phyloP scores from a whole-genome alignment of 1,140 invertebrate genomes.

The Drosophila repletoides region DNA sequence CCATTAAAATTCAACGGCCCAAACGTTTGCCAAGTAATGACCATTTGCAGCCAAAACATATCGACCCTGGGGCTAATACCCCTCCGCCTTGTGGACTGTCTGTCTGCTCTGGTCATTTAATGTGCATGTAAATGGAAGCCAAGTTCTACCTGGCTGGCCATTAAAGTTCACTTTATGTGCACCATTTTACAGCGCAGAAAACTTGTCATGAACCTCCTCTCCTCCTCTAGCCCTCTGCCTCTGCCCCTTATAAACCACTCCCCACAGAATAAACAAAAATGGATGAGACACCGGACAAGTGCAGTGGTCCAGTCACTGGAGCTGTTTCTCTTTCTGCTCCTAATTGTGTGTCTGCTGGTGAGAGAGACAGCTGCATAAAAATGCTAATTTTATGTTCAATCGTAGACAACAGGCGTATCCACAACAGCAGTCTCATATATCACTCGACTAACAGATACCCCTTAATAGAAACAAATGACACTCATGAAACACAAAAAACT shows the following conservation, averaged over 20 bases:
- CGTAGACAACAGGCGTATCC: neutral
- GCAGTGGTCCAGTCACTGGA: conserved; percentile 10
- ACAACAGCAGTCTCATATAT: neutral
- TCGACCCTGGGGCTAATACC: conserved; percentile 2
- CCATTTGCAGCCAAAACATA: conserved; percentile 51
- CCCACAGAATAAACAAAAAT: conserved; percentile 25
- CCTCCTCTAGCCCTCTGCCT: neutral
- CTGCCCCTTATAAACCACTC: neutral
- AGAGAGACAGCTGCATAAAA: conserved; percentile 60
- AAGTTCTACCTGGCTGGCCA: conserved; percentile 43
- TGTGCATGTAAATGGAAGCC: conserved; percentile 69
- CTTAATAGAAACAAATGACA: neutral
- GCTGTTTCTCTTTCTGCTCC: conserved; percentile 29
- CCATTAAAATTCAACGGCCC: conserved; percentile 44
- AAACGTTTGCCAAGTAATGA: conserved; percentile 63
- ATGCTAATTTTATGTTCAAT: conserved; percentile 71
- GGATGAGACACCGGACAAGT: conserved; percentile 16
- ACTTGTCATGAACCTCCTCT: conserved; percentile 8
- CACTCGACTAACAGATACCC: conserved; percentile 5
- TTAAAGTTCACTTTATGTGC: conserved; percentile 75
- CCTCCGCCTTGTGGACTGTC: neutral
- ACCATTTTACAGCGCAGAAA: conserved; percentile 51
- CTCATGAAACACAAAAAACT: too few relatives aligned
- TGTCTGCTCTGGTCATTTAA: conserved; percentile 62
- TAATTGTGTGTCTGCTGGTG: conserved; percentile 51